phyloP scores from a whole-genome alignment of 1,140 invertebrate genomes.

The Meloidogyne chitwoodi region DNA sequence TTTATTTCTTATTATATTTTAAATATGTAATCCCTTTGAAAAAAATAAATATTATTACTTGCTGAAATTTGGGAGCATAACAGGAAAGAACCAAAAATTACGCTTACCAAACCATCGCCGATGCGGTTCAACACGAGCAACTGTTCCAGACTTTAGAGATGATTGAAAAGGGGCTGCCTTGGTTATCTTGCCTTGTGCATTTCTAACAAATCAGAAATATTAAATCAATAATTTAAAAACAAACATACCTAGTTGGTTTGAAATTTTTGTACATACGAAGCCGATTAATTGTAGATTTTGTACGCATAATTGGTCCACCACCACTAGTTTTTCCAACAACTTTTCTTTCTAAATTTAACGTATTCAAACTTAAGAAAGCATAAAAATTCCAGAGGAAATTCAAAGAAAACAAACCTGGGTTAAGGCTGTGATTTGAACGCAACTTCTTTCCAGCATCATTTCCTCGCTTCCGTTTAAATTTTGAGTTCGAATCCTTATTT shows the following conservation, averaged over 20 bases:
- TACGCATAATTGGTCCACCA: constrained; percentile 62
- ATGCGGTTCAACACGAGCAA: constrained; percentile 89
- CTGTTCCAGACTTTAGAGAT: constrained; percentile 78
- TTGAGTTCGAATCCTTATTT: background rate
- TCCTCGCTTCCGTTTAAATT: background rate
- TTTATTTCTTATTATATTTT: too few relatives aligned
- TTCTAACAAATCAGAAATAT: constrained; percentile 62
- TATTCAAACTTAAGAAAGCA: background rate
- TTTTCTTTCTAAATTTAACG: constrained; percentile 33
- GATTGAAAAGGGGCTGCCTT: constrained; percentile 90
- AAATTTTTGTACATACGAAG: constrained; percentile 86
- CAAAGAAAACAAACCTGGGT: constrained; percentile 38
- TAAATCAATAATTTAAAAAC: too few relatives aligned
- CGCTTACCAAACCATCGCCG: constrained; percentile 86
- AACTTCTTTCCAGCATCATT: background rate
- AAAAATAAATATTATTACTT: too few relatives aligned
- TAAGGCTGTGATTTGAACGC: constrained; percentile 43
- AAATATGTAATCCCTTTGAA: too few relatives aligned
- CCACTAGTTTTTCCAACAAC: background rate
- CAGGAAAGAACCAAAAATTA: background rate
- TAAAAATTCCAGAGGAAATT: background rate
- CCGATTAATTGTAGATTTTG: constrained; percentile 87
- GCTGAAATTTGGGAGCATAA: too few relatives aligned
- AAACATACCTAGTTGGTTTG: too few relatives aligned
- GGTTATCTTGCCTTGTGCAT: constrained; percentile 84